Conservation (phyloP, 2,797 vertebrate genomes). For the Hypotaenidia okinawae region DNA sequence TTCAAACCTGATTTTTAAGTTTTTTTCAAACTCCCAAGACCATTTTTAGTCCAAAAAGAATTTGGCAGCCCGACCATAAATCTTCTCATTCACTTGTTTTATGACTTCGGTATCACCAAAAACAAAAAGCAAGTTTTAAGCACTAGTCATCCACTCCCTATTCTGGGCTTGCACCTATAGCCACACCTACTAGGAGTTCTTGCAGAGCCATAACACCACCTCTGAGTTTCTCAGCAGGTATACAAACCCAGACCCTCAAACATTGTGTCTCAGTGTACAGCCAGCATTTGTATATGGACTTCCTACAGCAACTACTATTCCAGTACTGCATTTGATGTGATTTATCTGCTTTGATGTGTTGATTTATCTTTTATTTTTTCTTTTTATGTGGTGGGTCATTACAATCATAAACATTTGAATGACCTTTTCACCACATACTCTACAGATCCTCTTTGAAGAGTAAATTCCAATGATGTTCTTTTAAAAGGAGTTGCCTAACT, state of each 20-base stretch:
- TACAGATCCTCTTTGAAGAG: background rate
- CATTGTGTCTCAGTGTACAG: background rate
- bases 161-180: background rate
- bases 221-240: background rate
- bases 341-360: background rate
- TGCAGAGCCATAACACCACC: background rate
- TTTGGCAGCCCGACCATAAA: background rate
- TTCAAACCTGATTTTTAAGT: background rate
- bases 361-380: background rate
- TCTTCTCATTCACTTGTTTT: background rate
- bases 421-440: background rate
- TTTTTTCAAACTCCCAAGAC: background rate
- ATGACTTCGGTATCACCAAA: background rate
- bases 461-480: background rate
- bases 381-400: background rate
- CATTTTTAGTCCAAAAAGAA: background rate
- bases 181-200: background rate
- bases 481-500: background rate
- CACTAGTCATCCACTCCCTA: background rate
- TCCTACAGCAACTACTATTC: background rate
- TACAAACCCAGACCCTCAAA: background rate
- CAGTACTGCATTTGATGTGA: background rate
- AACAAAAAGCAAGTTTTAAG: background rate
- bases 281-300: background rate
- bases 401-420: background rate